Conservation (phyloP, 2,888 invertebrate species). For the Drosophila cracens region DNA sequence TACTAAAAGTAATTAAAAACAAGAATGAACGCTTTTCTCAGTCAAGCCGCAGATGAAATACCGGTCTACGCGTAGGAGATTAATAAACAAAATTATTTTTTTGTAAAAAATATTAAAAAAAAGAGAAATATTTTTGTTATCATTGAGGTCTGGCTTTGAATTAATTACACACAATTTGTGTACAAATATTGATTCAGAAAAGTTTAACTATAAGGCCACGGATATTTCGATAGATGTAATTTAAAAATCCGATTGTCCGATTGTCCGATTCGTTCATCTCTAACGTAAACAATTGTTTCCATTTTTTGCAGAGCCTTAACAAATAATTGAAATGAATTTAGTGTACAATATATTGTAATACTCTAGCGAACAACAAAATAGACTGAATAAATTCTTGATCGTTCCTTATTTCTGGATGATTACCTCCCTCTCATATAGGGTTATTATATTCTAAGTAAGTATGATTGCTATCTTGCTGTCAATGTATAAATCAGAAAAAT, state of each 20-base stretch:
- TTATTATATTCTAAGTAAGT: conserved; percentile 4
- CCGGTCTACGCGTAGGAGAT: too few relatives aligned
- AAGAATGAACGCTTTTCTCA: neutral
- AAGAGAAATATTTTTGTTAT: neutral
- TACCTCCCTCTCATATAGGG: neutral
- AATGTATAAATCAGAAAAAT: conserved; percentile 49
- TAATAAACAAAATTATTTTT: too few relatives aligned
- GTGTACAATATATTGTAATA: neutral
- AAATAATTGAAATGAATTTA: neutral
- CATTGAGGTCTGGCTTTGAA: neutral
- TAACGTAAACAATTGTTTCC: neutral
- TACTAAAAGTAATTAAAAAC: neutral
- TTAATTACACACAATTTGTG: neutral
- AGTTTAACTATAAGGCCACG: neutral
- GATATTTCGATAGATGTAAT: neutral
- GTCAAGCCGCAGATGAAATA: neutral
- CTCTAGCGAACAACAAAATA: neutral
- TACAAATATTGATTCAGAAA: neutral
- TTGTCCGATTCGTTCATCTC: neutral
- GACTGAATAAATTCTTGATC: neutral
- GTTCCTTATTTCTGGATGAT: neutral
- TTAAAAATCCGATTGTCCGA: neutral
- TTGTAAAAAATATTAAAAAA: neutral
- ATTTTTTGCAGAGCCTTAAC: neutral
- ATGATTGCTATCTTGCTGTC: conserved; percentile 15